Base-by-base conservation (phyloP, 2,888 invertebrate genomes). In the Matsumyia berberina region DNA sequence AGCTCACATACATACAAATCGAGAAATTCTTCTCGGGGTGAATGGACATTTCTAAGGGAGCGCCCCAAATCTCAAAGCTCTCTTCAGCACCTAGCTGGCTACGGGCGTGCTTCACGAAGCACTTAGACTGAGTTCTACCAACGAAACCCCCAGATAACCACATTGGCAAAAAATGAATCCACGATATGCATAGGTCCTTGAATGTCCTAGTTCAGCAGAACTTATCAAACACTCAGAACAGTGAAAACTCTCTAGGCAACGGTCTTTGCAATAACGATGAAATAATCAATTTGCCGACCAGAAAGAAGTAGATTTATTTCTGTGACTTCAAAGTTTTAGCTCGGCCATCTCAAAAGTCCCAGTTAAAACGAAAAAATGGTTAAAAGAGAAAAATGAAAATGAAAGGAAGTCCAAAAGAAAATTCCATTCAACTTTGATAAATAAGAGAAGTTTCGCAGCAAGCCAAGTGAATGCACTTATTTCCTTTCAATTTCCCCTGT, bases 381-480 rank as follows among this genome's bases (percentile, higher is more conserved):
- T 2, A 3, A 33, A 35, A 66, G 24, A 49, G 29, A 37, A 55
- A 15, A 12, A 15, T 24, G 29, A 64, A 66, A 24, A 42, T 35
- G 29, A 31, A 55, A 37, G 12, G 31, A 57, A 39, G 46, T 2
- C 35, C 9, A 66, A 42, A 60, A 33, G 31, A 53, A 73, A 64
- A 42, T 73, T 55, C 15, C 15, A 3, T 11, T 29, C 35, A 62
- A 62, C 60, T 70, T 77, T 70, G 44, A 69, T 70, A 70, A 70
- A 78, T 62, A 33, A 62, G 62, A 8, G 55, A 70, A 70, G 69
- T 70, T 78, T 78, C 62, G 29, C 6, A 44, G 67, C 60, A 46
- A 69, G 55, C 69, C 70, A 67, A 70, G 62, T 55, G 60, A 62
- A 78, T 78, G 60, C 77, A 62, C 62, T 78, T 78, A 70, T 78